Evolutionary conservation across 2,888 invertebrate species (phyloP).

Genomic region (Cerceris rybyensis): DNA sequence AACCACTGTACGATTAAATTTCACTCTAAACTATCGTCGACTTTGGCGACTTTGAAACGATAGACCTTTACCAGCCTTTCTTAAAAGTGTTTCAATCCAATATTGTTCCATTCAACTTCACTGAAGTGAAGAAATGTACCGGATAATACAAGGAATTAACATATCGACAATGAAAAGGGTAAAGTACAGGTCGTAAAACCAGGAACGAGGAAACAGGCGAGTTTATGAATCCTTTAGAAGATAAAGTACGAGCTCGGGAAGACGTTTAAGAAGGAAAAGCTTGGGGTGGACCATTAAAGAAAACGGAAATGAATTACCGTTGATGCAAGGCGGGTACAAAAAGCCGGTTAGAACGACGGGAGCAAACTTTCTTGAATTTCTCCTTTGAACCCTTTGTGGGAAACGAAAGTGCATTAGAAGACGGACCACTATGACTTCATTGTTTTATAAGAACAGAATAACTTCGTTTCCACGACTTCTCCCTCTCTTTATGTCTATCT

Average conservation of each 20-base stretch:
- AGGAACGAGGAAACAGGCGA: constrained; percentile 14
- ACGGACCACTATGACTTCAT: constrained; percentile 2
- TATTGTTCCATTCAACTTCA: too few relatives aligned
- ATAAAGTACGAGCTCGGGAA: constrained; percentile 9
- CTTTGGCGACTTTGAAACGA: too few relatives aligned
- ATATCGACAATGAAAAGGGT: neutral
- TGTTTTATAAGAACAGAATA: constrained; percentile 14
- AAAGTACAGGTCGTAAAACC: constrained; percentile 14
- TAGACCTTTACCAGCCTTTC: too few relatives aligned
- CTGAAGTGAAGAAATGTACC: too few relatives aligned
- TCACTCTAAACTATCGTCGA: too few relatives aligned
- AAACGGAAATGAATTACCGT: constrained; percentile 31
- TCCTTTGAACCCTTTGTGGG: constrained; percentile 6
- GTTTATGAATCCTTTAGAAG: constrained; percentile 36
- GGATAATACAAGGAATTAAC: neutral
- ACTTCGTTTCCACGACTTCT: neutral
- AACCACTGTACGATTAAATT: too few relatives aligned
- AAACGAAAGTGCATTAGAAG: constrained; percentile 13
- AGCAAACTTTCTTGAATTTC: constrained; percentile 4
- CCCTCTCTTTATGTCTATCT: neutral
- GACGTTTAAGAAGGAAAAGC: constrained; percentile 7
- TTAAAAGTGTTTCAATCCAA: too few relatives aligned
- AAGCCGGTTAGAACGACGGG: constrained; percentile 2
- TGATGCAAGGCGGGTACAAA: constrained; percentile 13
- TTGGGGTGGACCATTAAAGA: constrained; percentile 24